A percentile compares a stretch with the other conserved stretches of the same genome.
These are phyloP conservation scores for Tiliacea aurago DNA, from an alignment of 2,888 invertebrate genomes.

Conservation along the genomic window DNA sequence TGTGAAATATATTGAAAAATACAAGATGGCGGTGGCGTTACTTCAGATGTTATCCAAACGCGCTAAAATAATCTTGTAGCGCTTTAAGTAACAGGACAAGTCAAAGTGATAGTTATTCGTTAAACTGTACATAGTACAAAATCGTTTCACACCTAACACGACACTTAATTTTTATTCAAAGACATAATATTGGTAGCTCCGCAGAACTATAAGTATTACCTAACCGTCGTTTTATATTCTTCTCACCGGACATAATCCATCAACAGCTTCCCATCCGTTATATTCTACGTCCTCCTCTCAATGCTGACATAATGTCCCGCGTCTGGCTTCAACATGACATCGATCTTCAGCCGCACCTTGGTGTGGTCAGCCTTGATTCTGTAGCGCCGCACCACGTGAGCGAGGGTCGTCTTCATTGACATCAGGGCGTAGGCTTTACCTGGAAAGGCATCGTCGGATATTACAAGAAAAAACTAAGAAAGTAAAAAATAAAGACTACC, in stretches of 20 bases:
- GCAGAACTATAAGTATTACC: background rate
- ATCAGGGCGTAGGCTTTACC: conserved; percentile 81
- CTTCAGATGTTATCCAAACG: too few species aligned
- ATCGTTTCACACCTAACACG: too few species aligned
- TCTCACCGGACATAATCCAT: background rate
- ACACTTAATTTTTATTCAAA: background rate
- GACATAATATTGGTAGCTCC: background rate
- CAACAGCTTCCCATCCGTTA: background rate
- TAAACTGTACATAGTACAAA: too few species aligned
- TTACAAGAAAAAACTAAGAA: background rate
- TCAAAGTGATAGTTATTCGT: too few species aligned
- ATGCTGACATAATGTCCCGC: conserved; percentile 73
- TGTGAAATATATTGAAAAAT: background rate
- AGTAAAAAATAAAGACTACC: background rate
- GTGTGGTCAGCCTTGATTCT: conserved; percentile 74
- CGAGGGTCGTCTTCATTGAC: conserved; percentile 81
- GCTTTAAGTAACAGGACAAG: too few species aligned
- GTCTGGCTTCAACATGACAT: conserved; percentile 79
- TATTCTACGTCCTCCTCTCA: conserved; percentile 40
- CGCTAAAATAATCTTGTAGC: too few species aligned
- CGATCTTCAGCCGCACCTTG: conserved; percentile 74
- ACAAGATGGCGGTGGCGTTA: too few species aligned
- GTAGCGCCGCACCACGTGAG: conserved; percentile 76
- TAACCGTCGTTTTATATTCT: background rate
- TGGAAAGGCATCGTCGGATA: conserved; percentile 46